Base-by-base conservation (phyloP, 1,140 invertebrate species). In the Micrasema longulum region DNA sequence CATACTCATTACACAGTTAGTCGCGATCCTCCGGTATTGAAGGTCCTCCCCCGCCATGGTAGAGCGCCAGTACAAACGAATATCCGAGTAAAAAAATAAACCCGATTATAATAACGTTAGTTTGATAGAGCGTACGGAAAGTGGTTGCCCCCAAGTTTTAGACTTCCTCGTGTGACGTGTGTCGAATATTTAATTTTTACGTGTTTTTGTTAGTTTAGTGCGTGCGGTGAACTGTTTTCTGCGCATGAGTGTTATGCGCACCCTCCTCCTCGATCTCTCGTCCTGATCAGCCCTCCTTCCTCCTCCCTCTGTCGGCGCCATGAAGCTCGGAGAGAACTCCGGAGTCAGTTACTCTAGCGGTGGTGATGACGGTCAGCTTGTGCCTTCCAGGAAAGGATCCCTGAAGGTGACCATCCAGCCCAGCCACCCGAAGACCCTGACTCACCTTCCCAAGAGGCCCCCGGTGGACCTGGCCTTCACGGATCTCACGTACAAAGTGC, bases 391-490 rank as follows among this genome's bases (percentile, higher is more conserved):
- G 80, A 89, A 88, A 74, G 84, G 81, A 26, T 88, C 87, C 18
- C 80, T 86, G 62, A 88, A 88, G 77, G 83, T 91, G 76, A 88
- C 89, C 74, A 80, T 86, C 6, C 60, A 64, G 41, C 89, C 91
- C 18, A 81, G 86, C 11, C 91, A 92, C 80, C 91, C 89, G 12
- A 93, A 92, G 82, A 92, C 91, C 3, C 87, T 95, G 43, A 92
- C 92, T 53, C 93, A 95, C 80, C 86, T 97, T 65, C 93, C 93
- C 7, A 91, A 93, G 79, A 88, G 94, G 77, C 93, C 92, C 43
- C 91, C 94, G 53, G 93, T 97, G 71, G 94, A 96, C 79, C 86
- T 97, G 80, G 93, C 92, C 62, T 97, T 96, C 82, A 89, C 89
- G 14, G 91, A 96, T 78, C 85, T 97, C 65, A 90, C 88, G 0